Evolutionary conservation across 35 echinoderm and acorn worm species (phyloP).

Genomic region (Holothuria glaberrima): DNA sequence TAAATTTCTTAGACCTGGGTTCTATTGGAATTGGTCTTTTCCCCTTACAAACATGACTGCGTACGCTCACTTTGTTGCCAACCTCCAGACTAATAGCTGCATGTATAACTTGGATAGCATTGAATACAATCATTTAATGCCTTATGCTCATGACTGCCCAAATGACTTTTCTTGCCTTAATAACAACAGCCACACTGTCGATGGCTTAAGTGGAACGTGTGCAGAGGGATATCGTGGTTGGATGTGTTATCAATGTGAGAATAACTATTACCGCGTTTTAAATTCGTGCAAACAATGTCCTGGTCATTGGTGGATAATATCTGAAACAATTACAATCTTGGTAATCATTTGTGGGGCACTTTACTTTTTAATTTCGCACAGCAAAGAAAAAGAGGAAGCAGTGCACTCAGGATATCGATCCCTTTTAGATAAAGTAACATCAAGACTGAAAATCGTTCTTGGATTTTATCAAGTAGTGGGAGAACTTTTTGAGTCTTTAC

Average conservation of each 20-base stretch:
- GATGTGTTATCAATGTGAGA: constrained; percentile 45
- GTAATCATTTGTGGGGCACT: neutral
- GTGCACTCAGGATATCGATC: neutral
- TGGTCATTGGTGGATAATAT: neutral
- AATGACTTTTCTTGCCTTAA: neutral
- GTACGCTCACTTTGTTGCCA: neutral
- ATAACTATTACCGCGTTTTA: constrained; percentile 30
- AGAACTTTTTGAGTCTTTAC: constrained; percentile 38
- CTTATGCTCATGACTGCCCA: neutral
- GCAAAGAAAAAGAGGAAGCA: neutral
- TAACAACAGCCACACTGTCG: neutral
- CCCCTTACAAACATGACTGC: neutral
- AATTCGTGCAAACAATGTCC: constrained; percentile 43
- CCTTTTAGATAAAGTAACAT: constrained; percentile 10
- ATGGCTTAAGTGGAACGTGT: constrained; percentile 1
- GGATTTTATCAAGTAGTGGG: constrained; percentile 60
- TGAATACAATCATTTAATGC: constrained; percentile 8
- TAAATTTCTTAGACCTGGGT: neutral
- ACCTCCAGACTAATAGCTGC: neutral
- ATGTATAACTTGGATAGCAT: neutral
- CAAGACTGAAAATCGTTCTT: constrained; percentile 52
- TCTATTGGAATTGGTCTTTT: constrained; percentile 27
- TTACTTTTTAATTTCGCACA: neutral
- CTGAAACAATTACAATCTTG: neutral
- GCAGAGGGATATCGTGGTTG: constrained; percentile 49